phyloP scores from a whole-genome alignment of 2,888 invertebrate species.

The Heliconius sara region DNA sequence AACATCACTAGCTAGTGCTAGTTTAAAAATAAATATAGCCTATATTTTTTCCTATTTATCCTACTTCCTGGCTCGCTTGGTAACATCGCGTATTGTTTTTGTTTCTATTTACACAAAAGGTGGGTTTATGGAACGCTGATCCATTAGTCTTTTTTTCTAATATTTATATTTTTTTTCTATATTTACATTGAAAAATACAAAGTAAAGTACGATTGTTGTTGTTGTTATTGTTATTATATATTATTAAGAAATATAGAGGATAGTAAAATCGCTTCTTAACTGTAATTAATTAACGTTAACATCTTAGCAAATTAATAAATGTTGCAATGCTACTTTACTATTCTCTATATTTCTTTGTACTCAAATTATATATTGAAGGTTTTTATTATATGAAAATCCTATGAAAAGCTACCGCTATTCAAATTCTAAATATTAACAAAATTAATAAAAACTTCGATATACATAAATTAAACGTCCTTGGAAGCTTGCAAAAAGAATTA shows the following conservation, averaged over 20 bases:
- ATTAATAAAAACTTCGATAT: no score
- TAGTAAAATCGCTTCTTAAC: no score
- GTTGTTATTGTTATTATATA: not conserved
- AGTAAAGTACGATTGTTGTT: not conserved
- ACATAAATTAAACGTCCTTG: no score
- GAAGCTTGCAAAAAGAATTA: no score
- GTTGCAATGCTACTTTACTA: not conserved
- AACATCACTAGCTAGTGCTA: not conserved
- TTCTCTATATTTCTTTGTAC: no score
- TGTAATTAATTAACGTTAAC: not conserved
- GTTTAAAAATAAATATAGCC: slow-evolving; percentile 10
- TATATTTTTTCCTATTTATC: slow-evolving; percentile 17
- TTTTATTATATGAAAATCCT: no score
- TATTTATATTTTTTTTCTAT: slow-evolving; percentile 7
- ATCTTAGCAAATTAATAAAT: not conserved
- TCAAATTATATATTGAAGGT: no score
- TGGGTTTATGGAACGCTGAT: slow-evolving; percentile 24
- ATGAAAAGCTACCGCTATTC: no score
- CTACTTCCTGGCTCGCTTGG: slow-evolving; percentile 12
- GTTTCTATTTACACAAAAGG: slow-evolving; percentile 23
- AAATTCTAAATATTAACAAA: no score
- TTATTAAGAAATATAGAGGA: no score
- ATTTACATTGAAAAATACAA: slow-evolving; percentile 1
- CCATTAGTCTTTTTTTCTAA: slow-evolving; percentile 14
- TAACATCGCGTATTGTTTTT: slow-evolving; percentile 1